Percentiles rank a stretch among this genome's conserved stretches.
Conservation (phyloP, 2,797 vertebrate species). For the Neopelma chrysocephalum region DNA sequence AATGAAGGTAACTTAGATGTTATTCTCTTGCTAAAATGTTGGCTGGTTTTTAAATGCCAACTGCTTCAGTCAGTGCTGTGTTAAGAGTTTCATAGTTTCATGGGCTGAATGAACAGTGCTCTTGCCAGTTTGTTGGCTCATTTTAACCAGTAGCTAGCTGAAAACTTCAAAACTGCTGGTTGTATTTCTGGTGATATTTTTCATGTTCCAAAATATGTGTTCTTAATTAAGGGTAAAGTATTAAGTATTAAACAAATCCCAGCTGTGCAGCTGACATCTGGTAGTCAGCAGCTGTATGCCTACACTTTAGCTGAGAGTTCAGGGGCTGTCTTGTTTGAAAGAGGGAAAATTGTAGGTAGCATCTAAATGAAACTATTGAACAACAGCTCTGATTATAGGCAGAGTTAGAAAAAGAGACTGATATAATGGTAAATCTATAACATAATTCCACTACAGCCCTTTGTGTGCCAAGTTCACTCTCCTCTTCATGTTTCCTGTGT, state of each 20-base stretch:
- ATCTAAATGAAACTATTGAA: not conserved
- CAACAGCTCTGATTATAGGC: not conserved
- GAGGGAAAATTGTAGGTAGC: not conserved
- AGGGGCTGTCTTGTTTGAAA: not conserved
- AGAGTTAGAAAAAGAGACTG: not conserved
- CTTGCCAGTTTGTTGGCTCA: not conserved
- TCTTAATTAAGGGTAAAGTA: not conserved
- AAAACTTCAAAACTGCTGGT: not conserved
- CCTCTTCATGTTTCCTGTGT: not conserved
- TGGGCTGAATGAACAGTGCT: not conserved
- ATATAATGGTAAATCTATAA: not conserved
- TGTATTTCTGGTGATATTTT: not conserved
- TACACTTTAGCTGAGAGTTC: not conserved
- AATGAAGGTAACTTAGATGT: constrained; percentile 88
- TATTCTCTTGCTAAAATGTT: not conserved
- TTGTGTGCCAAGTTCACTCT: not conserved
- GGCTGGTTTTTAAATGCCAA: not conserved
- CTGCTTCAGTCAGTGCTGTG: not conserved
- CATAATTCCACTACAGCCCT: not conserved
- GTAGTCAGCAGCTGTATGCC: not conserved
- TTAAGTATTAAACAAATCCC: not conserved
- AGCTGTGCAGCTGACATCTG: not conserved
- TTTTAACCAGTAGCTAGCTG: not conserved
- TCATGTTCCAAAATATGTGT: not conserved
- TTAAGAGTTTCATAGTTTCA: not conserved